Percentiles rank a stretch among this genome's conserved stretches.
These are phyloP conservation scores for Tyrannus savana DNA, from an alignment of 2,113 vertebrate genomes.

Conservation along the genomic window DNA sequence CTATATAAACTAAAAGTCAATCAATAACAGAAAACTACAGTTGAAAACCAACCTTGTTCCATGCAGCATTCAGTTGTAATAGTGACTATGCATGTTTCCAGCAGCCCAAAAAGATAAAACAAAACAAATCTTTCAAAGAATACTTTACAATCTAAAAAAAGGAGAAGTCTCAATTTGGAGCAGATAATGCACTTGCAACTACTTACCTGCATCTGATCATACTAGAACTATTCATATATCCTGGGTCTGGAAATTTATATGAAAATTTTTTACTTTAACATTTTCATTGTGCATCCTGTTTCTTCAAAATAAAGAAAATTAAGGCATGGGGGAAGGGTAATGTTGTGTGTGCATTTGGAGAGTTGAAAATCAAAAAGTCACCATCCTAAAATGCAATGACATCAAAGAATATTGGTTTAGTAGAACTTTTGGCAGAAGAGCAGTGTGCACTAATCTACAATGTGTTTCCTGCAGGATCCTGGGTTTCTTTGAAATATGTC, in stretches of 20 bases:
- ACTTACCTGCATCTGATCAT: not conserved
- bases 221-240: not conserved
- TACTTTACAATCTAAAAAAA: not conserved
- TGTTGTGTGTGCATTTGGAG: not conserved
- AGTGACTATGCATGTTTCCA: not conserved
- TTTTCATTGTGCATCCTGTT: not conserved
- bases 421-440: not conserved
- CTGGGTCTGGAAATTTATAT: not conserved
- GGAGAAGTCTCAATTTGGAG: not conserved
- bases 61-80: not conserved
- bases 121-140: not conserved
- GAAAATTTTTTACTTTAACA: not conserved
- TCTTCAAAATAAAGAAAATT: not conserved
- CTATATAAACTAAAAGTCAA: constrained; percentile 37
- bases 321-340: not conserved
- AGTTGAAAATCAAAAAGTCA: not conserved
- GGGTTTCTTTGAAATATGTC: not conserved
- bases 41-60: constrained; percentile 36
- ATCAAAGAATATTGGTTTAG: not conserved
- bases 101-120: not conserved
- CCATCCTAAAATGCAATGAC: not conserved
- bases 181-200: not conserved
- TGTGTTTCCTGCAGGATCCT: not conserved
- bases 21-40: constrained; percentile 35
- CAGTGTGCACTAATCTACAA: not conserved